Evolutionary conservation across 2,113 vertebrate genomes (phyloP), one percentile per base, ranked within the genome.

Genomic region (Recurvirostra avosetta): DNA sequence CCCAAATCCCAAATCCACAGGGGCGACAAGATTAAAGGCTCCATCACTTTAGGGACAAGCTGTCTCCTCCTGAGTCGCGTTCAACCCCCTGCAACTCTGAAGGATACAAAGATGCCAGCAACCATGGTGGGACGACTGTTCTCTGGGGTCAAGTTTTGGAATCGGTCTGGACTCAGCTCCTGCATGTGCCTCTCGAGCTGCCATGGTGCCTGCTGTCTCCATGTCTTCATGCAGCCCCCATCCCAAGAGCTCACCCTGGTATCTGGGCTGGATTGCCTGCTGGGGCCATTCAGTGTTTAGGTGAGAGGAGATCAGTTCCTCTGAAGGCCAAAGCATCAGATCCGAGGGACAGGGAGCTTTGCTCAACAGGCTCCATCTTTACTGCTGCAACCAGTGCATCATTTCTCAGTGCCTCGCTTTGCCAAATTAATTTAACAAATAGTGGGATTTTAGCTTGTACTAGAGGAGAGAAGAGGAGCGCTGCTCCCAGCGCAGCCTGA

Each of bases 351-450:
- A 90, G 45, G 53, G 49, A 94, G 74, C 53, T 82, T 91, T 4
- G 10, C 53, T 95, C 43, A 43, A 0, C 6, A 6, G 70, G 41
- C 8, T 40, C 61, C 62, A 34, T 65, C 70, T 76, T 80, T 73
- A 70, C 53, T 25, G 45, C 93, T 93, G 70, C 85, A 78, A 55
- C 36, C 38, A 58, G 63, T 13, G 45, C 73, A 43, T 83, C 71
- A 70, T 95, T 88, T 93, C 65, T 80, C 88, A 83, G 96, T 92
- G 92, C 93, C 94, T 97, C 82, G 0, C 78, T 88, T 90, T 83
- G 50, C 59, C 96, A 74, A 86, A 47, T 80, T 76, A 4, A 76
- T 86, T 87, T 53, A 0, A 9, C 76, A 90, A 90, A 53, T 12
- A 53, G 29, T 71, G 74, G 71, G 34, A 83, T 90, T 72, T 90